Base-by-base conservation (phyloP, 2,888 invertebrate genomes). In the Mimachlamys varia region DNA sequence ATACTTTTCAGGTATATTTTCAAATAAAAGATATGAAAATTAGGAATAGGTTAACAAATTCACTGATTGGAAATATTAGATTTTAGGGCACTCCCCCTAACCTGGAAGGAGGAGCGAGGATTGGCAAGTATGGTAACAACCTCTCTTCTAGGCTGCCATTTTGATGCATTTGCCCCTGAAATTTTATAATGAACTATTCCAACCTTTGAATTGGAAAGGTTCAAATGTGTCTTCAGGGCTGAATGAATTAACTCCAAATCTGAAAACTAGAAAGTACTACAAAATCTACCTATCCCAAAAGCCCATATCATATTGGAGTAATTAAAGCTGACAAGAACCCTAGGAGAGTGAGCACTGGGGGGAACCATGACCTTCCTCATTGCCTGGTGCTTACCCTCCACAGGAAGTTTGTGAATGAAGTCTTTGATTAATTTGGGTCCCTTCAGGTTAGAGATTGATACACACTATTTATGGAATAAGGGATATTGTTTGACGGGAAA, bases 401-500 rank as follows among this genome's bases (percentile, higher is more conserved):
- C 76, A 76, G 33, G 33, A 76, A 76, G 76, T 76, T 76, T 76
- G 76, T 76, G 33, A 76, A 76, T 76, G 33, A 27, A 76, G 76
- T 76, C 76, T 76, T 76, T 76, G 76, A 76, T 76, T 76, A 76
- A 76, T 76, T 76, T 33, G 3, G 27, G 33, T 76, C 33, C 76
- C 76, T 33, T 76, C 22, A 76, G 33, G 27, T 33, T 2, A 33
- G 76, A 76, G 76, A 76, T 76, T 76, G 33, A 33, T 76, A 27
- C 17, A 33, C 12, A 13, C 33, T 76, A 33, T 76, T 76, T 76
- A 76, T 76, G 33, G 76, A 76, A 76, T 0, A 17, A 76, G 33
- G 76, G 76, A 76, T 76, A 76, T 76, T 76, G 76, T 76, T 76
- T 76, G 76, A 76, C 76, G 12, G 76, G 33, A 33, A 76, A 76